Evolutionary conservation across 2,888 invertebrate species (phyloP), one percentile per base, ranked within the genome.

Genomic region (Aethes cnicana): DNA sequence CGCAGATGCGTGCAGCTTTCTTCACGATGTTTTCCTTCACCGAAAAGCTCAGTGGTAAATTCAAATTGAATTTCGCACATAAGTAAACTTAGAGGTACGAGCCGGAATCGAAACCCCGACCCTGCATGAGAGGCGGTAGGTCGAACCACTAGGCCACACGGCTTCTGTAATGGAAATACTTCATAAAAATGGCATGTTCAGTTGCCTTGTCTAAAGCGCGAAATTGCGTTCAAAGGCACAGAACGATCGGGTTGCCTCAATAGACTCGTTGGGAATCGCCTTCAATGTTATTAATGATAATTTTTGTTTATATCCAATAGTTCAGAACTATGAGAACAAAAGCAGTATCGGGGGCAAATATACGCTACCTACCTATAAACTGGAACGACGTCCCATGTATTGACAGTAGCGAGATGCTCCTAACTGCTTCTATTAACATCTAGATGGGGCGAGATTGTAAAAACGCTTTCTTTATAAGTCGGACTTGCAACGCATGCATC

Each of bases 261-360:
- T 76, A 77, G 69, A 76, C 68, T 71, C 64, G 66, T 67, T 69
- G 69, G 69, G 71, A 71, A 74, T 74, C 71, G 75, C 48, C 12
- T 74, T 69, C 66, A 67, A 74, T 67, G 71, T 72, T 75, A 78
- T 78, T 77, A 80, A 77, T 78, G 74, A 74, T 79, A 74, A 80
- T 77, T 78, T 72, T 74, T 74, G 68, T 79, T 79, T 79, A 79
- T 77, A 64, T 70, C 65, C 66, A 69, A 72, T 74, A 69, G 64
- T 57, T 68, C 62, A 63, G 66, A 69, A n/a, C n/a, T n/a, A n/a
- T n/a, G 62, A 64, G 63, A 71, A 72, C 66, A 54, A 53, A 42
- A 63, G 58, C 69, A 52, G 67, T 72, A 71, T 68, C 58, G 57
- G 41, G 59, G 47, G n/a, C n/a, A 65, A 64, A 72, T 69, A 65